These are phyloP conservation scores for Apamea epomidion DNA, from an alignment of 2,888 invertebrate species.

Conservation along the genomic window DNA sequence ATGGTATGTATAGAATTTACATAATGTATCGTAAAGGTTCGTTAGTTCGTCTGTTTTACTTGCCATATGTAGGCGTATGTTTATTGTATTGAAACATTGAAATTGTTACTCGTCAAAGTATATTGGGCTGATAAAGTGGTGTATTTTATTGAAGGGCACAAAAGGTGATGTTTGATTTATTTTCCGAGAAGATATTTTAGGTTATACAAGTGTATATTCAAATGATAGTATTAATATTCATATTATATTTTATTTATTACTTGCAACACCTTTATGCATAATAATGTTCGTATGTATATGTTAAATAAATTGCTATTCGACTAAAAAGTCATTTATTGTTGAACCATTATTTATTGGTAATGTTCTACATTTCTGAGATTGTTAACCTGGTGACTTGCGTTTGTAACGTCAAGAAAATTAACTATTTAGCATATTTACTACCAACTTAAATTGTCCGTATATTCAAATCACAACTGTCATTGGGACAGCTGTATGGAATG, in stretches of 20 bases:
- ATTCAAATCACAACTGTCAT: background rate
- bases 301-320: background rate
- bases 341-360: background rate
- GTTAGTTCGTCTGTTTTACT: constrained; percentile 66
- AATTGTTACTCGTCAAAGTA: constrained; percentile 42
- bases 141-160: constrained; percentile 44
- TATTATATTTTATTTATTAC: background rate
- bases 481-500: background rate
- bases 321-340: background rate
- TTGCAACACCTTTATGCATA: constrained; percentile 16
- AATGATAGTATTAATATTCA: constrained; percentile 9
- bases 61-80: constrained; percentile 52
- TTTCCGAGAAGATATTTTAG: constrained; percentile 26
- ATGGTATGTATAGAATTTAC: constrained; percentile 48
- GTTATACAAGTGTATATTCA: constrained; percentile 11
- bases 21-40: constrained; percentile 68
- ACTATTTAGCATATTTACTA: background rate
- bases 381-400: background rate
- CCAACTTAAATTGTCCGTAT: background rate
- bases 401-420: background rate
- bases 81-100: constrained; percentile 53
- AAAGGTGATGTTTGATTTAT: constrained; percentile 53
- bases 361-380: background rate
- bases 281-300: background rate
- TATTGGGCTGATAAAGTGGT: constrained; percentile 48